phyloP scores from a whole-genome alignment of 2,113 vertebrate genomes.

The Sminthopsis crassicaudata region DNA sequence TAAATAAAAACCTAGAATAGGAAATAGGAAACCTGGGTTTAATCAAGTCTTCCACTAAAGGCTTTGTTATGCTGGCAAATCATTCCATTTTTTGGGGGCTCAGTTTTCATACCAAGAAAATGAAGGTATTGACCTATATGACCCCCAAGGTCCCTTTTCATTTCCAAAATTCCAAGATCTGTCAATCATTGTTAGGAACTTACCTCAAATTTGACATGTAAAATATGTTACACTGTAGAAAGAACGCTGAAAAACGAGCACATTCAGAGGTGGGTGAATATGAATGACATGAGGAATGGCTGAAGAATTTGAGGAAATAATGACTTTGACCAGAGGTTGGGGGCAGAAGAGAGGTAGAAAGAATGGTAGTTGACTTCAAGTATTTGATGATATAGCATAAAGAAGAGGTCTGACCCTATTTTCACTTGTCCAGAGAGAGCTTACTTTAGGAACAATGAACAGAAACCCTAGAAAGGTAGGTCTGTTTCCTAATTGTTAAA shows the following conservation, averaged over 20 bases:
- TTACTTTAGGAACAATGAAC: not conserved
- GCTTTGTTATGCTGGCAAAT: not conserved
- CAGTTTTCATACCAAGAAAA: conserved; percentile 18
- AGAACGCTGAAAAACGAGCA: not conserved
- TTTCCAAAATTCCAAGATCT: not conserved
- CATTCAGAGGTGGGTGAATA: not conserved
- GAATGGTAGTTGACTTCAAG: not conserved
- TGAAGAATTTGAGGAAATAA: not conserved
- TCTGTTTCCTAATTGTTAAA: not conserved
- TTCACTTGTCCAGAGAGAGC: not conserved
- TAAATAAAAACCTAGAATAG: not conserved
- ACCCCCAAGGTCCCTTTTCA: not conserved
- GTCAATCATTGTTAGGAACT: not conserved
- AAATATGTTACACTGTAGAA: not conserved
- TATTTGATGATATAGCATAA: not conserved
- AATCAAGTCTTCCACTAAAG: not conserved
- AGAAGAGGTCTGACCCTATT: not conserved
- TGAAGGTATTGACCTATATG: not conserved
- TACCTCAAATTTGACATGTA: not conserved
- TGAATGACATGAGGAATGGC: not conserved
- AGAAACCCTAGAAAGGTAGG: not conserved
- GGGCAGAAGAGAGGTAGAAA: not conserved
- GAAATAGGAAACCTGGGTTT: not conserved
- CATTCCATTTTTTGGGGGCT: not conserved
- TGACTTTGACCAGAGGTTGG: not conserved